phyloP scores from a whole-genome alignment of 1,140 invertebrate species.

The Agrilus planipennis region DNA sequence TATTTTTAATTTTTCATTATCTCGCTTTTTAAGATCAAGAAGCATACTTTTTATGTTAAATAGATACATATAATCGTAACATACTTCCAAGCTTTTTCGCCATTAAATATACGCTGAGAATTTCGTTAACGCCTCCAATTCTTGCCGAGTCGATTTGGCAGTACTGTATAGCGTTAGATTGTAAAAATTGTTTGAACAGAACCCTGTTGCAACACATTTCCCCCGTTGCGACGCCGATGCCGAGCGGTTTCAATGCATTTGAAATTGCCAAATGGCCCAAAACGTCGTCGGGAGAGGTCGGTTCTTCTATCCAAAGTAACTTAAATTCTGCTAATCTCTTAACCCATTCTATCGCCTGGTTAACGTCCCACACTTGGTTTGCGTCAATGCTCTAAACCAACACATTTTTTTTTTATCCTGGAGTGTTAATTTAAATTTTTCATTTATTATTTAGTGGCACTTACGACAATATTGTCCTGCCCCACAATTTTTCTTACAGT shows the following conservation, averaged over 20 bases:
- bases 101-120: constrained; percentile 80
- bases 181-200: constrained; percentile 86
- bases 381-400: constrained; percentile 71
- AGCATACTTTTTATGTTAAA: too few relatives aligned
- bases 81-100: constrained; percentile 60
- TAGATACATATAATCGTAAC: constrained; percentile 3
- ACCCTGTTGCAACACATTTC: constrained; percentile 86
- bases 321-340: constrained; percentile 59
- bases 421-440: too few relatives aligned
- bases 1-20: too few relatives aligned
- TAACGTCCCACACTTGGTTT: constrained; percentile 84
- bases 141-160: constrained; percentile 86
- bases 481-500: constrained; percentile 69
- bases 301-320: constrained; percentile 85
- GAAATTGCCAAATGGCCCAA: constrained; percentile 69
- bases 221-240: constrained; percentile 79
- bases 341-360: constrained; percentile 79
- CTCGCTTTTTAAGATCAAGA: too few relatives aligned
- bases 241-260: constrained; percentile 48
- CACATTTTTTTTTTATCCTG: too few relatives aligned
- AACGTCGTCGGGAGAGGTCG: constrained; percentile 84
- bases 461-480: constrained; percentile 55
- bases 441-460: too few relatives aligned
- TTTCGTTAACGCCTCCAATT: constrained; percentile 81
- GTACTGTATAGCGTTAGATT: constrained; percentile 64